These are phyloP conservation scores for Megalops atlanticus DNA, from an alignment of 2,113 vertebrate genomes.

Conservation along the genomic window DNA sequence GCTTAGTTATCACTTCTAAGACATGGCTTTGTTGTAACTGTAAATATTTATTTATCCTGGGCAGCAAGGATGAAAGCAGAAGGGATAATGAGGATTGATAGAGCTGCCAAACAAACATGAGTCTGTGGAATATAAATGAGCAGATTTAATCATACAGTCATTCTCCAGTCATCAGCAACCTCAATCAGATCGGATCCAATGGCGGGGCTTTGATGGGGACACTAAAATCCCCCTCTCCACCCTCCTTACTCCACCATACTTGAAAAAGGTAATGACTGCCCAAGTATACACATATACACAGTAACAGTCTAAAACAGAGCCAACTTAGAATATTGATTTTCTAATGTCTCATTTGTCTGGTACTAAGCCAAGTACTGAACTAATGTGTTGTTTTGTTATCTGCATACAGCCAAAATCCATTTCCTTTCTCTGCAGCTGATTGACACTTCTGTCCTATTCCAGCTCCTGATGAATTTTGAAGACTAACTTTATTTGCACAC, in stretches of 20 bases:
- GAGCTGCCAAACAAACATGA: not conserved
- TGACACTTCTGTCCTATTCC: not conserved
- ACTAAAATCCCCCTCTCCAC: not conserved
- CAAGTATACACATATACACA: not conserved
- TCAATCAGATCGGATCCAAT: not conserved
- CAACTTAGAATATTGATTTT: not conserved
- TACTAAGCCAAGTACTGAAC: not conserved
- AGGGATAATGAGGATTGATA: not conserved
- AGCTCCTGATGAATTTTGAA: not conserved
- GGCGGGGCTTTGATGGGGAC: not conserved
- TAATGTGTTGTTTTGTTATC: not conserved
- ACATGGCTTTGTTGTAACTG: not conserved
- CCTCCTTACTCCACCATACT: not conserved
- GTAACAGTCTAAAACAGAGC: not conserved
- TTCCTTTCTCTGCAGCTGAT: not conserved
- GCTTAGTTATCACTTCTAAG: not conserved
- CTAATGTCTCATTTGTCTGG: not conserved
- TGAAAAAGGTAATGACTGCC: not conserved
- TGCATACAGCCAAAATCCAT: not conserved
- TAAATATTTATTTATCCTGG: not conserved
- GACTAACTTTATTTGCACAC: not conserved
- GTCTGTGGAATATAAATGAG: not conserved
- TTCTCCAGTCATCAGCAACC: not conserved
- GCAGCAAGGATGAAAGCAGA: not conserved
- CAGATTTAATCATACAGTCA: slow-evolving; percentile 3